Percentiles rank a stretch among this genome's conserved stretches.
These are phyloP conservation scores for Phylloscopus trochiloides DNA, from an alignment of 2,113 vertebrate genomes.

Conservation along the genomic window DNA sequence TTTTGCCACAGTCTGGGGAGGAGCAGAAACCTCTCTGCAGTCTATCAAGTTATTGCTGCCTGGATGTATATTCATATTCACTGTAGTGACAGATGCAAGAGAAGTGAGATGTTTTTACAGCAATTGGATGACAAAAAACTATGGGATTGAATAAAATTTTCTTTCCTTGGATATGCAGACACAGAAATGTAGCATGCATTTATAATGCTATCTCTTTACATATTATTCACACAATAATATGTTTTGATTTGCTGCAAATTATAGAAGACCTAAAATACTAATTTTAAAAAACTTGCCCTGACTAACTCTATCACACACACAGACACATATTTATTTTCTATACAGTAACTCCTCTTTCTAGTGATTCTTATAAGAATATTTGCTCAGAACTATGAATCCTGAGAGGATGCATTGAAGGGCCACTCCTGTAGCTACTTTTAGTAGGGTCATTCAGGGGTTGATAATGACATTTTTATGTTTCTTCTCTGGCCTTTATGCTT, in stretches of 20 bases:
- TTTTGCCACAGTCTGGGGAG: not conserved
- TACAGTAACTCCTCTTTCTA: not conserved
- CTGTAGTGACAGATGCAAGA: not conserved
- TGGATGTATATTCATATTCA: not conserved
- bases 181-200: not conserved
- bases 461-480: not conserved
- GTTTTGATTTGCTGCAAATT: conserved; percentile 29
- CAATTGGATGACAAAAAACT: not conserved
- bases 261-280: not conserved
- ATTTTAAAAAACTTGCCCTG: not conserved
- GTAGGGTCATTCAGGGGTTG: not conserved
- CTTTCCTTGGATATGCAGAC: not conserved
- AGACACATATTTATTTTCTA: not conserved
- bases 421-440: not conserved
- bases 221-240: not conserved
- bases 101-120: not conserved
- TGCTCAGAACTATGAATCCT: not conserved
- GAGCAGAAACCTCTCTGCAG: not conserved
- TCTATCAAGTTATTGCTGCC: not conserved
- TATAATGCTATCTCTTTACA: not conserved
- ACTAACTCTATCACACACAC: not conserved
- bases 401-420: not conserved
- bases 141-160: not conserved
- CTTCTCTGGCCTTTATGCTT: not conserved
- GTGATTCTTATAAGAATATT: not conserved